These are phyloP conservation scores for Ischnus inquisitorius DNA, from an alignment of 2,888 invertebrate genomes.

Conservation along the genomic window DNA sequence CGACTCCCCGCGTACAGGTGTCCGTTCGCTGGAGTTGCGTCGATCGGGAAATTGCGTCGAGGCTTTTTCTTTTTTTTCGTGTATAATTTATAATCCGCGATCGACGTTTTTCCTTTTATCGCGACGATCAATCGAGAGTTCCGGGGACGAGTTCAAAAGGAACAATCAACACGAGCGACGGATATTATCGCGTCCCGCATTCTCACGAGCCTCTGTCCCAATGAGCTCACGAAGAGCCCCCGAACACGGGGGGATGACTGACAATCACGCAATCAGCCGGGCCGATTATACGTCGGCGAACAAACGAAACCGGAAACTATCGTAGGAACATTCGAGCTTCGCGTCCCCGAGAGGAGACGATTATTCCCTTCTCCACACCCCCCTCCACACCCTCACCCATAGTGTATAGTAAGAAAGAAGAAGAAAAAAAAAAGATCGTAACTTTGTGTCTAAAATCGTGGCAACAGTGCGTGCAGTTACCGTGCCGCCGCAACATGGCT, in stretches of 20 bases:
- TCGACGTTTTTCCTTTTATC: background rate
- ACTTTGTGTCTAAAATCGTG: slow-evolving; percentile 20
- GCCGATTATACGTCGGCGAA: background rate
- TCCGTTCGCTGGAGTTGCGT: slow-evolving; percentile 29
- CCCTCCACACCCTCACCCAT: too few relatives aligned
- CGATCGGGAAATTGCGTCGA: background rate
- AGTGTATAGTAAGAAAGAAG: too few relatives aligned
- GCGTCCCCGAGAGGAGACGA: too few relatives aligned
- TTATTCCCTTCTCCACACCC: too few relatives aligned
- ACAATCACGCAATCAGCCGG: slow-evolving; percentile 68
- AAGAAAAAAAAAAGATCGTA: background rate
- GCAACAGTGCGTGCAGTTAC: slow-evolving; percentile 38
- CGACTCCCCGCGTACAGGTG: slow-evolving; percentile 46
- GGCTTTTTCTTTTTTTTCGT: background rate
- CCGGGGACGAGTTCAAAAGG: background rate
- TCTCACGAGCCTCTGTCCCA: background rate
- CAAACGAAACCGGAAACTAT: slow-evolving; percentile 35
- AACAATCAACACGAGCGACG: slow-evolving; percentile 15
- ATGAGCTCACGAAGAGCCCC: slow-evolving; percentile 44
- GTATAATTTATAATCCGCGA: background rate
- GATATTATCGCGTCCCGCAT: slow-evolving; percentile 36
- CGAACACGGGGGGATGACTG: slow-evolving; percentile 39
- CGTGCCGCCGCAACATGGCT: slow-evolving; percentile 75
- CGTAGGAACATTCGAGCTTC: slow-evolving; percentile 26
- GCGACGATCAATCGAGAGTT: background rate